Percentiles rank a stretch among this genome's conserved stretches.
These are phyloP conservation scores for Loxodonta africana DNA, from an alignment of 2,113 vertebrate species.

Conservation along the genomic window DNA sequence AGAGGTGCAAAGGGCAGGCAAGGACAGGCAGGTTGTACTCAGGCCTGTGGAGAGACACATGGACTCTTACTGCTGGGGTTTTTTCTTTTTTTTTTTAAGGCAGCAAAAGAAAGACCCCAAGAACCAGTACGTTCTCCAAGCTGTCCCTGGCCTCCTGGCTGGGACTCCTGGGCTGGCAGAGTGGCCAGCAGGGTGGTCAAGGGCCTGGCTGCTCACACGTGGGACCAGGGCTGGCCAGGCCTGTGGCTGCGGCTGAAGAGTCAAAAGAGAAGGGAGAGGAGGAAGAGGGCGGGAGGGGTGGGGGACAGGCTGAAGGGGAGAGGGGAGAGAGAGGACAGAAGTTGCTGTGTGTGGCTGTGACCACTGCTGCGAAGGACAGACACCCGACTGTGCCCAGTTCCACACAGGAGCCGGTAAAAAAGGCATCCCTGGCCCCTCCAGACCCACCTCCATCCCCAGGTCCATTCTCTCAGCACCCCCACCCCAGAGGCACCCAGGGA, in stretches of 20 bases:
- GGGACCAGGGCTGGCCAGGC: background rate
- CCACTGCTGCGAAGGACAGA: background rate
- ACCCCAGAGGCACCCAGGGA: background rate
- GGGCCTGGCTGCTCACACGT: background rate
- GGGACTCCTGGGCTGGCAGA: background rate
- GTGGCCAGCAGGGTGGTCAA: rapidly evolving
- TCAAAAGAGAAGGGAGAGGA: background rate
- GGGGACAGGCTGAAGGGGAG: background rate
- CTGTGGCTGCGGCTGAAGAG: background rate
- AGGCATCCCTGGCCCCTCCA: background rate
- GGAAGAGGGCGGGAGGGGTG: too few species aligned
- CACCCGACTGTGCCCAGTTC: background rate
- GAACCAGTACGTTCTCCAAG: background rate
- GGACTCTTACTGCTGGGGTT: background rate
- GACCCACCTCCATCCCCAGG: too few species aligned
- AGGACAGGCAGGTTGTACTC: background rate
- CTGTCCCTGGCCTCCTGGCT: background rate
- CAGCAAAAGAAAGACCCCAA: background rate
- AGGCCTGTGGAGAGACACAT: background rate
- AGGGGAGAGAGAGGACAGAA: background rate
- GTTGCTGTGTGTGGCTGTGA: background rate
- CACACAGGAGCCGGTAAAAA: background rate
- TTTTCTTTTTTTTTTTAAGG: background rate
- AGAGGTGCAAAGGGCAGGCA: background rate
- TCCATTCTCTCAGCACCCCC: background rate